Conservation (phyloP, 1,140 invertebrate species). For the Telenomus remus region DNA sequence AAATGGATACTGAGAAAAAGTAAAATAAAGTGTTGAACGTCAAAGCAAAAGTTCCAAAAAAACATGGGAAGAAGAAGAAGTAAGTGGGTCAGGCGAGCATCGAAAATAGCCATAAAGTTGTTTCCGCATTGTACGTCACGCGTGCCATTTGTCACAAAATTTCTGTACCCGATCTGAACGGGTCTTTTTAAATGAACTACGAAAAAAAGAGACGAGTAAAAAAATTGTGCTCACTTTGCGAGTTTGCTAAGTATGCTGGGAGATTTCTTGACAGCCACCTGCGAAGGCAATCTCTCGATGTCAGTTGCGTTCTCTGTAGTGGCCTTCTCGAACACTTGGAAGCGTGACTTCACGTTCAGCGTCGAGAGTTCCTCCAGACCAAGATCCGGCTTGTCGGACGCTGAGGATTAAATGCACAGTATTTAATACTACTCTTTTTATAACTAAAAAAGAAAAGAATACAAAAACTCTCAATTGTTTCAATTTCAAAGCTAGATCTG, state of each 20-base stretch:
- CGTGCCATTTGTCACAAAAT: slow-evolving; percentile 29
- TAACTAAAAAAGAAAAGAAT: slow-evolving; percentile 1
- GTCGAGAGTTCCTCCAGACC: slow-evolving; percentile 88
- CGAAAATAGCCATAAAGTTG: slow-evolving; percentile 34
- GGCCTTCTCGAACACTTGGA: slow-evolving; percentile 87
- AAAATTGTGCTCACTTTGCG: slow-evolving; percentile 80
- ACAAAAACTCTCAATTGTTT: slow-evolving; percentile 53
- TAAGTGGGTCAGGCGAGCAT: slow-evolving; percentile 26
- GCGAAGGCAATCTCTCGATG: slow-evolving; percentile 78
- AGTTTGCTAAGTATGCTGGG: slow-evolving; percentile 87
- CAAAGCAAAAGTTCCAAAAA: slow-evolving; percentile 4
- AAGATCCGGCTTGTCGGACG: slow-evolving; percentile 91
- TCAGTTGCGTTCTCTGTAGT: slow-evolving; percentile 73
- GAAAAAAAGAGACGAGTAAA: slow-evolving; percentile 4
- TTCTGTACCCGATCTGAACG: neutral
- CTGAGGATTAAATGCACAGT: slow-evolving; percentile 74
- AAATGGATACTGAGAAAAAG: neutral
- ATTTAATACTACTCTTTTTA: slow-evolving; percentile 29
- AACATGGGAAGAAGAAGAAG: neutral
- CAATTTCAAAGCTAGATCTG: slow-evolving; percentile 37
- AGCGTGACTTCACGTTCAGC: slow-evolving; percentile 89
- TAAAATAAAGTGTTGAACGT: too few species aligned
- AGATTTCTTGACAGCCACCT: slow-evolving; percentile 82
- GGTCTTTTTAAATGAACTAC: neutral
- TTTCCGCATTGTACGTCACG: slow-evolving; percentile 32